phyloP scores from a whole-genome alignment of 2,888 invertebrate species.

The Diloba caeruleocephala region DNA sequence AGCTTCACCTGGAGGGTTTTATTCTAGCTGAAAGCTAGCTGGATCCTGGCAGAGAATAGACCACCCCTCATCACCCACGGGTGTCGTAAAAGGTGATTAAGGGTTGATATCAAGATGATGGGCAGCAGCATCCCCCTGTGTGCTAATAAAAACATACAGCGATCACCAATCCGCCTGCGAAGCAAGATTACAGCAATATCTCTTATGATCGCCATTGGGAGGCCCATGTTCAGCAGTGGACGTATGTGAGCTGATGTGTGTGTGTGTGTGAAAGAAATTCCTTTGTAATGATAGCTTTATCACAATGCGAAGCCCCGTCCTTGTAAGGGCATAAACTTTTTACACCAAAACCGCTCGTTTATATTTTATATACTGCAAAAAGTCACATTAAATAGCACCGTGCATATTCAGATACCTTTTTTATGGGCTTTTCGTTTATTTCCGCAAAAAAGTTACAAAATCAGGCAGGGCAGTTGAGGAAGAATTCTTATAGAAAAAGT shows the following conservation, averaged over 20 bases:
- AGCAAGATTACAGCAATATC: too few species aligned
- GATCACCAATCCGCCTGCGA: too few species aligned
- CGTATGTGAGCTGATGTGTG: too few species aligned
- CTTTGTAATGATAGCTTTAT: conserved; percentile 27
- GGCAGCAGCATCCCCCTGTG: too few species aligned
- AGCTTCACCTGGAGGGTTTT: conserved; percentile 2
- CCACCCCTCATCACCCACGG: too few species aligned
- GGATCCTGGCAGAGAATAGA: too few species aligned
- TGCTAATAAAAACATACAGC: too few species aligned
- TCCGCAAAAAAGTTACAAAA: conserved; percentile 51
- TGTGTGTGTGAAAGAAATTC: conserved; percentile 5
- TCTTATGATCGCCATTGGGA: too few species aligned
- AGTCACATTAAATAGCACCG: conserved; percentile 47
- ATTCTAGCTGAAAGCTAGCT: conserved; percentile 14
- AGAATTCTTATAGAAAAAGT: conserved; percentile 49
- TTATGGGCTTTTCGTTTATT: conserved; percentile 50
- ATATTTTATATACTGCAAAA: conserved; percentile 56
- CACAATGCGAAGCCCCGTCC: conserved; percentile 19
- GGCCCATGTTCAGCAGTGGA: too few species aligned
- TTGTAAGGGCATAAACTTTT: conserved; percentile 40
- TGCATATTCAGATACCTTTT: conserved; percentile 55
- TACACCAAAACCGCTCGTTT: conserved; percentile 49
- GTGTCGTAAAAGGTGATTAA: too few species aligned
- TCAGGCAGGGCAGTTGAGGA: conserved; percentile 42
- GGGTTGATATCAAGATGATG: too few species aligned